phyloP scores from a whole-genome alignment of 2,888 invertebrate genomes.

The Drosophila peninsularis region DNA sequence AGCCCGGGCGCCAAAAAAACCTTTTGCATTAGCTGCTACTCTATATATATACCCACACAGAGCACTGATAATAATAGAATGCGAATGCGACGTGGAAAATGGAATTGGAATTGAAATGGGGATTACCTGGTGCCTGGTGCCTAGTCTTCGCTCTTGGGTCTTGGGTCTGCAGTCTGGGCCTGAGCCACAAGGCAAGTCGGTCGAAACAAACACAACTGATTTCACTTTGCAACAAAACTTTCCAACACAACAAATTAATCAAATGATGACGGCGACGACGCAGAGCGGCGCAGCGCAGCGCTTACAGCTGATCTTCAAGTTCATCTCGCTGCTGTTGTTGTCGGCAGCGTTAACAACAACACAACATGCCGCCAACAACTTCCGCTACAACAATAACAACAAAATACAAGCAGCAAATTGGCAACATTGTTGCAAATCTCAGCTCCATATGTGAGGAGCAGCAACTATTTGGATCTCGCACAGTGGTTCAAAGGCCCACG shows the following conservation, averaged over 20 bases:
- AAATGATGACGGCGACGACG: conserved; percentile 62
- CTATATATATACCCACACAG: conserved; percentile 27
- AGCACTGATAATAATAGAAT: conserved; percentile 61
- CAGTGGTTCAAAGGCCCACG: conserved; percentile 37
- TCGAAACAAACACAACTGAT: conserved; percentile 60
- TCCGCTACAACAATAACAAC: conserved; percentile 59
- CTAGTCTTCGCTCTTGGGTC: conserved; percentile 1
- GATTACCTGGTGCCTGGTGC: conserved; percentile 2
- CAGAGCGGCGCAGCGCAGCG: conserved; percentile 24
- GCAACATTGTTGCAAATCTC: conserved; percentile 71
- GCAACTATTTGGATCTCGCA: conserved; percentile 51
- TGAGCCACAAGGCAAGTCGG: conserved; percentile 37
- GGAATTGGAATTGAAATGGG: conserved; percentile 55
- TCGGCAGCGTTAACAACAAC: conserved; percentile 39
- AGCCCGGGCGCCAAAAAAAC: conserved; percentile 57
- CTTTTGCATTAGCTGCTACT: conserved; percentile 58
- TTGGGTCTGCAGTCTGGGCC: conserved; percentile 8
- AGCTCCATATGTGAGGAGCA: conserved; percentile 39
- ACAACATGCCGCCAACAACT: conserved; percentile 65
- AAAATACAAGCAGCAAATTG: conserved; percentile 27
- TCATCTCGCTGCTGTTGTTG: conserved; percentile 56
- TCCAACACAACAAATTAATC: conserved; percentile 76
- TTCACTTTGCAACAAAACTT: conserved; percentile 75
- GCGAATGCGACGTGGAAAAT: conserved; percentile 72
- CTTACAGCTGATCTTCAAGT: conserved; percentile 70